Evolutionary conservation across 53 echinoderm and acorn worm species (phyloP).

Genomic region (Antedon mediterranea): DNA sequence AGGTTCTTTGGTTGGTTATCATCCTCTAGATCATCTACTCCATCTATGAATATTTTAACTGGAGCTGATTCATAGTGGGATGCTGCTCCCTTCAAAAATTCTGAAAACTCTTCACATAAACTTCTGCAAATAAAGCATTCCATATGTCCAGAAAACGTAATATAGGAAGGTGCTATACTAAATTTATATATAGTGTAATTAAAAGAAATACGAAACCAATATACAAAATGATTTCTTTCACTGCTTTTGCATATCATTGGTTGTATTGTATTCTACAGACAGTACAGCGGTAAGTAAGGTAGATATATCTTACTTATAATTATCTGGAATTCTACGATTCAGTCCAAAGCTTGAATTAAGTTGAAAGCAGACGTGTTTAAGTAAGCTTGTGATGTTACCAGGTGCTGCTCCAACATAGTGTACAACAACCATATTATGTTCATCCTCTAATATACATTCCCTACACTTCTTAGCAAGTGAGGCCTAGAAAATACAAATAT

Average conservation of each 20-base stretch:
- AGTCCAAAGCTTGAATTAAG: constrained; percentile 50
- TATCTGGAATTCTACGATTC: constrained; percentile 46
- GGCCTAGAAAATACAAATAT: constrained; percentile 7
- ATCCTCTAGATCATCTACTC: constrained; percentile 50
- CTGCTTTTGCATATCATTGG: too few relatives aligned
- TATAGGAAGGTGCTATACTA: neutral
- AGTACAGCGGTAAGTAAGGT: too few relatives aligned
- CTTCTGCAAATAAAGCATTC: constrained; percentile 29
- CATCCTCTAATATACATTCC: neutral
- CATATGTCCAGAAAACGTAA: neutral
- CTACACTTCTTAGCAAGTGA: constrained; percentile 7
- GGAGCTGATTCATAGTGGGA: constrained; percentile 29
- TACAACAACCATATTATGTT: constrained; percentile 11
- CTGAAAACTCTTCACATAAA: constrained; percentile 55
- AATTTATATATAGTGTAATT: too few relatives aligned
- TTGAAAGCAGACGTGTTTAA: constrained; percentile 54
- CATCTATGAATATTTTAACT: constrained; percentile 60
- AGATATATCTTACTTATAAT: constrained; percentile 55
- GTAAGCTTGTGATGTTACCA: constrained; percentile 29
- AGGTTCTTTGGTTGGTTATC: constrained; percentile 57
- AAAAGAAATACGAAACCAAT: too few relatives aligned
- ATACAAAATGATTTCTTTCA: too few relatives aligned
- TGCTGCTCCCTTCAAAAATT: constrained; percentile 69
- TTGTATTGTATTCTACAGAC: too few relatives aligned
- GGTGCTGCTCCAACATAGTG: constrained; percentile 89